phyloP scores from a whole-genome alignment of 2,888 invertebrate genomes.

The Erannis defoliaria region DNA sequence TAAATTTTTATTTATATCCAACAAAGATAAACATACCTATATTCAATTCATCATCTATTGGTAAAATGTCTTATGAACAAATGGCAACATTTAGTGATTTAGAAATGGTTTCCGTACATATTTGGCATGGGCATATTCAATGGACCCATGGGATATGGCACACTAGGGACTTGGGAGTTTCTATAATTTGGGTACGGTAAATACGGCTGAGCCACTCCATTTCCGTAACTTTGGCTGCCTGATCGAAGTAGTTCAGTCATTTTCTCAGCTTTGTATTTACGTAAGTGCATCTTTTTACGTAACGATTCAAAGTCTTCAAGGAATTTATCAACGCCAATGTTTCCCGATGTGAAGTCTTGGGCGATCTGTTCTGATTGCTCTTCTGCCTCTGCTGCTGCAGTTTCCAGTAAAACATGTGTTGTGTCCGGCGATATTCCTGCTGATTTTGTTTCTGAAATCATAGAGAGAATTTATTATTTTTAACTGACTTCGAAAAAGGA shows the following conservation, averaged over 20 bases:
- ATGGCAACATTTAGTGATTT: slow-evolving; percentile 38
- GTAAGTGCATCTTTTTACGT: slow-evolving; percentile 87
- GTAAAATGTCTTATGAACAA: slow-evolving; percentile 36
- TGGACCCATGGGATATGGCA: slow-evolving; percentile 91
- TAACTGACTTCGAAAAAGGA: too few relatives aligned
- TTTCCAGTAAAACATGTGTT: slow-evolving; percentile 94
- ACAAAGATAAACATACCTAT: slow-evolving; percentile 11
- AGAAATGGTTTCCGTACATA: slow-evolving; percentile 81
- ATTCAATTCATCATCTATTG: slow-evolving; percentile 4
- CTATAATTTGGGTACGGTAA: slow-evolving; percentile 78
- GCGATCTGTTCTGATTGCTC: slow-evolving; percentile 96
- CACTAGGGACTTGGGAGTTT: slow-evolving; percentile 83
- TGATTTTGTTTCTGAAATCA: slow-evolving; percentile 89
- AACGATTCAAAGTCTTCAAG: slow-evolving; percentile 93
- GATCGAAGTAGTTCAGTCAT: slow-evolving; percentile 91
- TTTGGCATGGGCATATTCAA: slow-evolving; percentile 93
- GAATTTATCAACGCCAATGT: slow-evolving; percentile 92
- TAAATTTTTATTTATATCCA: slow-evolving; percentile 9
- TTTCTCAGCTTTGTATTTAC: slow-evolving; percentile 97
- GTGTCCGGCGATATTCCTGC: slow-evolving; percentile 94
- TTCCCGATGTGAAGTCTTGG: slow-evolving; percentile 92
- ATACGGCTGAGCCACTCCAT: slow-evolving; percentile 74
- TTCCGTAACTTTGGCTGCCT: slow-evolving; percentile 71
- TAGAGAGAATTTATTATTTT: background rate
- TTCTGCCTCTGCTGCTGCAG: slow-evolving; percentile 96